These are phyloP conservation scores for Hormaphis cornu DNA, from an alignment of 1,140 invertebrate species.

Conservation along the genomic window DNA sequence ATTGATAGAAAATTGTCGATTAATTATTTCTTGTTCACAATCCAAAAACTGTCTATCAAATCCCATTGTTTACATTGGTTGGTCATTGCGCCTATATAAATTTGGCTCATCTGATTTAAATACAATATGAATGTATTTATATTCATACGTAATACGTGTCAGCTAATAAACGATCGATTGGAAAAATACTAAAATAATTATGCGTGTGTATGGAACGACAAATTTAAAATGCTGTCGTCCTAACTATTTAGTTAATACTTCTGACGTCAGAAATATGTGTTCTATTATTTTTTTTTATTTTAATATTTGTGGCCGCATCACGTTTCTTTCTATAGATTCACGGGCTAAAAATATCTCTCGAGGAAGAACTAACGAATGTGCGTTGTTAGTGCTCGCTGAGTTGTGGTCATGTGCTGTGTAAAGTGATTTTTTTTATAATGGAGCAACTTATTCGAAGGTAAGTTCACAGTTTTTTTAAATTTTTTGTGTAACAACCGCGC, in stretches of 20 bases:
- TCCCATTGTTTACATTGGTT: slow-evolving; percentile 25
- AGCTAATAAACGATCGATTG: not conserved
- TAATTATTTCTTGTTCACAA: slow-evolving; percentile 31
- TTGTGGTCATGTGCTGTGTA: slow-evolving; percentile 29
- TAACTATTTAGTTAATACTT: slow-evolving; percentile 14
- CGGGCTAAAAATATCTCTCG: slow-evolving; percentile 25
- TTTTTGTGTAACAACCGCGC: not conserved
- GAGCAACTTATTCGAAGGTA: slow-evolving; percentile 27
- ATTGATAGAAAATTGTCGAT: slow-evolving; percentile 17
- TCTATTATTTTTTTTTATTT: slow-evolving; percentile 16
- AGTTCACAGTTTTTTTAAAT: not conserved
- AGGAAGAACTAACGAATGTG: not conserved
- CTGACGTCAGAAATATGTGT: slow-evolving; percentile 29
- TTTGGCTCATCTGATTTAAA: slow-evolving; percentile 10
- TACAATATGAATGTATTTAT: not conserved
- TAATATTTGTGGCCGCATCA: slow-evolving; percentile 27
- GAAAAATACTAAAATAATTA: slow-evolving; percentile 3
- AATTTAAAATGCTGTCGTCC: slow-evolving; percentile 1
- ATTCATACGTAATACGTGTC: not conserved
- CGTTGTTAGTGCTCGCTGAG: slow-evolving; percentile 26
- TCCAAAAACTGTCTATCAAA: slow-evolving; percentile 31
- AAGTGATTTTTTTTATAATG: slow-evolving; percentile 30
- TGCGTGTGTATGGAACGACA: not conserved
- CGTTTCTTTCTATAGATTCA: slow-evolving; percentile 26
- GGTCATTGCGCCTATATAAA: slow-evolving; percentile 21